Conservation (phyloP, 2,888 invertebrate genomes). For the Drosophila rellima region DNA sequence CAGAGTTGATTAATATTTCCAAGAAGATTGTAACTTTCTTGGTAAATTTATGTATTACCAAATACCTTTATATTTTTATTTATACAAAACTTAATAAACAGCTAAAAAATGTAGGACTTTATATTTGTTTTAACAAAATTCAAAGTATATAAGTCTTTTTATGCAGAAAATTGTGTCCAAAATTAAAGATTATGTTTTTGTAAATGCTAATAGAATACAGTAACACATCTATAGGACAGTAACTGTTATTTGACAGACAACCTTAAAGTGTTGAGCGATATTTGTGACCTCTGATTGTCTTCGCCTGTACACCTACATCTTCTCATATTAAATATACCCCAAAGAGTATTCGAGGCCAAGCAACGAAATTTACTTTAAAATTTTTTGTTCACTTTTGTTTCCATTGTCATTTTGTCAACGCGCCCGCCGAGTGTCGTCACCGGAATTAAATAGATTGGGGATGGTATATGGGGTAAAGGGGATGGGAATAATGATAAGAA, state of each 20-base stretch:
- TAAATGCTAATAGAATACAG: no score
- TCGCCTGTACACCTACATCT: background rate
- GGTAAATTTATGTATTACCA: no score
- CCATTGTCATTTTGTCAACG: slow-evolving; percentile 78
- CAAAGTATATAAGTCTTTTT: no score
- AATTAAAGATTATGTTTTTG: no score
- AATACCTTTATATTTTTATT: no score
- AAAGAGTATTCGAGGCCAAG: slow-evolving; percentile 1
- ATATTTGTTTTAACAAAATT: no score
- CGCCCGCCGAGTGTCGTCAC: slow-evolving; percentile 75
- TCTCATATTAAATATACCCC: slow-evolving; percentile 3
- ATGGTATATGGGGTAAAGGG: slow-evolving; percentile 11
- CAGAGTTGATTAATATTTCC: background rate
- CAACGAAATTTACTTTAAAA: slow-evolving; percentile 9
- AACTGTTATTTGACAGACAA: background rate
- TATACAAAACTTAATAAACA: no score
- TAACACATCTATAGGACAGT: no score
- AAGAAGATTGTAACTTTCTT: no score
- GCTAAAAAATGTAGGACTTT: no score
- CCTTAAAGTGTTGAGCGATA: background rate
- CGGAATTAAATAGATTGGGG: slow-evolving; percentile 28
- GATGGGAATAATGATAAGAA: slow-evolving; percentile 73
- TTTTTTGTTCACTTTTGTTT: slow-evolving; percentile 36
- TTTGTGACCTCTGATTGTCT: no score
- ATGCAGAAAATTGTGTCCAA: no score